Evolutionary conservation across 2,113 vertebrate species (phyloP).

Genomic region (Chlorodrepanis virens): DNA sequence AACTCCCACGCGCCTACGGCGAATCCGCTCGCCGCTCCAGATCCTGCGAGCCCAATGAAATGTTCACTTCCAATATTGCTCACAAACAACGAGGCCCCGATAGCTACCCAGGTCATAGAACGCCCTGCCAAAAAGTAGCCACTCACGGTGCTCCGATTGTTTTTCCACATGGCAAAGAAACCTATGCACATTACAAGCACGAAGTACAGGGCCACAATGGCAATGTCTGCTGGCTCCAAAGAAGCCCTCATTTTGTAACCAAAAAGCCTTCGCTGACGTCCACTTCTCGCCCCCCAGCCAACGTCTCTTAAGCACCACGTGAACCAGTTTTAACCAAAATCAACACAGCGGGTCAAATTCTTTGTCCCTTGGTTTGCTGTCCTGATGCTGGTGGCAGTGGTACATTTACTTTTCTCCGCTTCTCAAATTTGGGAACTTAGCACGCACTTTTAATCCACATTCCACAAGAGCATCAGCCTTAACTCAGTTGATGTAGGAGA

Average conservation of each 20-base stretch:
- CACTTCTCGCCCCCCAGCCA: slow-evolving; percentile 73
- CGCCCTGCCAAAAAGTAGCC: slow-evolving; percentile 98
- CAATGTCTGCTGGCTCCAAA: slow-evolving; percentile 93
- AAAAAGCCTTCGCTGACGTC: slow-evolving; percentile 59
- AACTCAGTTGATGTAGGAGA: slow-evolving; percentile 87
- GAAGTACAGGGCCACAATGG: slow-evolving; percentile 95
- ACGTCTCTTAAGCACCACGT: slow-evolving; percentile 73
- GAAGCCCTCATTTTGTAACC: slow-evolving; percentile 80
- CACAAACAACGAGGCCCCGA: slow-evolving; percentile 97
- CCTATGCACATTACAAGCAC: slow-evolving; percentile 92
- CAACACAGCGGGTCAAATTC: slow-evolving; percentile 77
- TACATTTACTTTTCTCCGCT: slow-evolving; percentile 82
- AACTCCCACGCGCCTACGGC: slow-evolving; percentile 98
- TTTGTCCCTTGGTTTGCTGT: slow-evolving; percentile 95
- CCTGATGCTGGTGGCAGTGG: slow-evolving; percentile 86
- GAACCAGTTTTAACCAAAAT: slow-evolving; percentile 76
- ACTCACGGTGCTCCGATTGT: slow-evolving; percentile 93
- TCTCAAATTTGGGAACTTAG: slow-evolving; percentile 83
- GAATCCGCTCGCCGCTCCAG: slow-evolving; percentile 96
- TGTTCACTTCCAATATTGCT: slow-evolving; percentile 99
- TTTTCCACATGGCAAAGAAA: slow-evolving; percentile 96
- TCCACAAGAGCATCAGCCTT: slow-evolving; percentile 86
- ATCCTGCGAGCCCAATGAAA: slow-evolving; percentile 98
- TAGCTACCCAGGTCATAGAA: slow-evolving; percentile 93
- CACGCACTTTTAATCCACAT: slow-evolving; percentile 83